Base-by-base conservation (phyloP, 2,888 invertebrate genomes). In the Uropetala carovei region DNA sequence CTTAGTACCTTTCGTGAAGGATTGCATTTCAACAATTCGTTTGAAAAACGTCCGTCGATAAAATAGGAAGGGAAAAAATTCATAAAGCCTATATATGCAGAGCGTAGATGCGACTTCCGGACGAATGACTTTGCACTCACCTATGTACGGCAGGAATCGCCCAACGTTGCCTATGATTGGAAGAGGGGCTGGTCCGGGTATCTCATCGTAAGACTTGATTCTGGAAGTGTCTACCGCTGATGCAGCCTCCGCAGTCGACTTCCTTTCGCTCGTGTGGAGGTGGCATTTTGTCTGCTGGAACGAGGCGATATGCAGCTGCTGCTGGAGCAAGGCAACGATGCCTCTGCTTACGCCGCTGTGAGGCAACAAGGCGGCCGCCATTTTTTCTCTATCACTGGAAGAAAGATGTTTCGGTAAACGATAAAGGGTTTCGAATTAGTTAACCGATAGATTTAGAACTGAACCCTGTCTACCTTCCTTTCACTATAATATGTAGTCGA, bases 91-190 rank as follows among this genome's bases (percentile, higher is more conserved):
- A 59, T 59, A 11, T 59, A 64, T 64, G 0, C 14, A 8, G 64
- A 64, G 64, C 7, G 0, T 7, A 14, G 7, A 64, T 8, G 16
- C 64, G 4, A n/a, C 2, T 68, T 9, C 68, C 18, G 16, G 14
- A 14, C n/a, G n/a, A 0, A 10, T 27, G 43, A 57, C 1, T n/a
- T 9, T 81, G 18, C 11, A 94, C 96, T 95, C 94, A 96, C 96
- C 96, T 92, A 97, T 95, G 94, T 95, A 96, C 60, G 97, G 96
- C 43, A 96, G 95, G 93, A 97, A 96, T 93, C 96, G 95, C 97
- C 96, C 96, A 9, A 96, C 96, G 93, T 96, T 97, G 0, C 97
- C 97, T 11, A 97, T 94, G 0, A 96, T 92, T 0, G 96, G 96
- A 18, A 96, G 93, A 0, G 96, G 96, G 93, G 95, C 96, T 0